Base-by-base conservation (phyloP, 2,113 vertebrate genomes). In the Stomatorhinus ivindoensis region DNA sequence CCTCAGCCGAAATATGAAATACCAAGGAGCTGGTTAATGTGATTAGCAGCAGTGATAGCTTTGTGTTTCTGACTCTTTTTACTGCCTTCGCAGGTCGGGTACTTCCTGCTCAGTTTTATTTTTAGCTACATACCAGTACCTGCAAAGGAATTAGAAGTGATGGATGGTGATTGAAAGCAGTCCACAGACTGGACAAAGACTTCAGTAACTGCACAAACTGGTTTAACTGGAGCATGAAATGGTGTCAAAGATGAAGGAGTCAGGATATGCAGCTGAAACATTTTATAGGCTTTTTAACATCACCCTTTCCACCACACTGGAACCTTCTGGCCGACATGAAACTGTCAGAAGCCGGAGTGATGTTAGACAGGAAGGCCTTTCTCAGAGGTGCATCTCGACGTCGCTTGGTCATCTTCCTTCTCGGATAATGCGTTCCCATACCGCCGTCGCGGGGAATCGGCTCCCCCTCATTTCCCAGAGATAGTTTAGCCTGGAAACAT, bases 1-100 rank as follows among this genome's bases (percentile, higher is more conserved):
- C 90, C 50, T 91, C 89, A 0, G 87, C 87, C 3, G 55, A 88
- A 48, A 91, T 89, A n/a, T 91, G 84, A 61, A 89, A 90, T 35
- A 80, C 80, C 2, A 88, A 86, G 6, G 86, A 83, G 7, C 90
- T 88, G 10, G 65, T 90, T 21, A 89, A 90, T 31, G 88, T 82
- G 76, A 82, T 80, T n/a, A 42, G 73, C 17, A 42, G 35, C 31
- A 80, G 73, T 17, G 73, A 80, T 42, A 39, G 4, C 13, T 35
- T 42, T 42, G 2, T 19, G 31, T 39, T 80, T 7, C 73, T 42
- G 73, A 35, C 35, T 35, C 13, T 80, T 42, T 80, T 80, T 80
- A 17, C 73, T 42, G 73, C 31, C 35, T 42, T 19, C 8, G 35
- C 31, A 39, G 15, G 61, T 69, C 42, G 15, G 35, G 1, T 6